phyloP scores from a whole-genome alignment of 2,797 vertebrate genomes.

The Schizopygopsis pylzovi region DNA sequence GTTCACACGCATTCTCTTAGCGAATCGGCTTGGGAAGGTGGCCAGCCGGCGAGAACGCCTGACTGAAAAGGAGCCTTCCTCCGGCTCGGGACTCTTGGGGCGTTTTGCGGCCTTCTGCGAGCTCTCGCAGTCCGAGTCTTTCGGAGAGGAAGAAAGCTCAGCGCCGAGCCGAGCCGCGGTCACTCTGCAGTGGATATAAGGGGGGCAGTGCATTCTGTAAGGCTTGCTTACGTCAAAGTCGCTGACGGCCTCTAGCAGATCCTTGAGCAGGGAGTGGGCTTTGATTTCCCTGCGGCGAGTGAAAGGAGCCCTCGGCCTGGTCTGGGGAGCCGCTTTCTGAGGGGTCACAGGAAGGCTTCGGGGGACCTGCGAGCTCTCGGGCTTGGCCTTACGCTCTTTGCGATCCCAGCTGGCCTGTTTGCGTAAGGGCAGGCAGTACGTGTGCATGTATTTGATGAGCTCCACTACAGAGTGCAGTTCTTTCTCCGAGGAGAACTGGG shows the following conservation, averaged over 20 bases:
- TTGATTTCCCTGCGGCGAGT: constrained; percentile 73
- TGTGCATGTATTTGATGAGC: constrained; percentile 98
- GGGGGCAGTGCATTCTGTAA: constrained; percentile 90
- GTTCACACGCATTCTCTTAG: constrained; percentile 73
- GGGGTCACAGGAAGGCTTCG: constrained; percentile 61
- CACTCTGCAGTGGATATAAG: constrained; percentile 77
- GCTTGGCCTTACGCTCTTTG: constrained; percentile 68
- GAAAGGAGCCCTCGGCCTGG: constrained; percentile 69
- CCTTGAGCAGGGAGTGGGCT: constrained; percentile 89
- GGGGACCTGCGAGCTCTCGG: constrained; percentile 59
- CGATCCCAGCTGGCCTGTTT: constrained; percentile 83
- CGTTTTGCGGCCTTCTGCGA: constrained; percentile 54
- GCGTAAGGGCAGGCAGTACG: constrained; percentile 91
- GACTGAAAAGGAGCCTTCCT: constrained; percentile 80
- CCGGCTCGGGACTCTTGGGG: constrained; percentile 60
- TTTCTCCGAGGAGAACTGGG: constrained; percentile 81
- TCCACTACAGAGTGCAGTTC: constrained; percentile 89
- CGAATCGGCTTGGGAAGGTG: constrained; percentile 86
- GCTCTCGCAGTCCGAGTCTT: constrained; percentile 60
- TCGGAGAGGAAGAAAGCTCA: constrained; percentile 54
- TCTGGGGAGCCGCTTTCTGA: constrained; percentile 60
- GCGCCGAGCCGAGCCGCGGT: constrained; percentile 37
- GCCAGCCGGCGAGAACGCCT: constrained; percentile 93
- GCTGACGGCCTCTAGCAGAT: constrained; percentile 89
- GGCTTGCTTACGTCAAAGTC: constrained; percentile 94